Percentiles rank a stretch among this genome's conserved stretches.
Evolutionary conservation across 2,797 vertebrate genomes (phyloP).

Genomic region (Trachurus trachurus): DNA sequence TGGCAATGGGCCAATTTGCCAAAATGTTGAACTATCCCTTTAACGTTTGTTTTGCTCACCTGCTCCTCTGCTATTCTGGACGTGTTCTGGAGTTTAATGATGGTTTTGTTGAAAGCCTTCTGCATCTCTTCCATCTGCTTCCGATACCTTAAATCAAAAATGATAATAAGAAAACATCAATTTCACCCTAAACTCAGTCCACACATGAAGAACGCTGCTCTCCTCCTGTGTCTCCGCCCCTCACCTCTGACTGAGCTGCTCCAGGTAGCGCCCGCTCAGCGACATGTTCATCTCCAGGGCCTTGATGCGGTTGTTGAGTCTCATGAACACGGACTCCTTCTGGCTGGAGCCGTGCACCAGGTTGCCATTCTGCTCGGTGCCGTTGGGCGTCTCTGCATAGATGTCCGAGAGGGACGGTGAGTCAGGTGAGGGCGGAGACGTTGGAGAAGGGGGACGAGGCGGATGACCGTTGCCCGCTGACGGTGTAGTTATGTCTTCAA

Average conservation of each 20-base stretch:
- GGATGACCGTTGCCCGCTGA: constrained; percentile 61
- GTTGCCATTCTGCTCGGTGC: constrained; percentile 88
- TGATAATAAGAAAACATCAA: background rate
- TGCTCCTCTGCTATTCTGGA: constrained; percentile 96
- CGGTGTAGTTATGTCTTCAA: constrained; percentile 83
- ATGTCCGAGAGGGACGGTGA: constrained; percentile 87
- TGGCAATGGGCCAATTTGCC: no score
- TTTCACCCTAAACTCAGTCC: background rate
- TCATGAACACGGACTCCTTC: constrained; percentile 99
- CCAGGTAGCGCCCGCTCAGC: constrained; percentile 96
- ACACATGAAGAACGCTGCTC: background rate
- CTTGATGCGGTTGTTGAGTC: constrained; percentile 98
- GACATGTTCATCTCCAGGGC: constrained; percentile 99
- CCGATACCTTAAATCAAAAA: constrained; percentile 89
- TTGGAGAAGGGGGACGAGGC: constrained; percentile 79
- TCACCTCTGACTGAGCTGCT: constrained; percentile 98
- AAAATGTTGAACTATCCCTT: no score
- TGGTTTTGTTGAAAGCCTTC: constrained; percentile 97
- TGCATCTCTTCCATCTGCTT: constrained; percentile 99
- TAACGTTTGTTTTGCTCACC: constrained; percentile 79
- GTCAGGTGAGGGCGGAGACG: constrained; percentile 1
- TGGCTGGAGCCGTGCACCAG: constrained; percentile 92
- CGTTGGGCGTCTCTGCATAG: constrained; percentile 92
- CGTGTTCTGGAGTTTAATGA: constrained; percentile 98
- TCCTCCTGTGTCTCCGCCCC: background rate